Conservation (phyloP, 2,113 vertebrate species). For the Pangasianodon hypophthalmus region DNA sequence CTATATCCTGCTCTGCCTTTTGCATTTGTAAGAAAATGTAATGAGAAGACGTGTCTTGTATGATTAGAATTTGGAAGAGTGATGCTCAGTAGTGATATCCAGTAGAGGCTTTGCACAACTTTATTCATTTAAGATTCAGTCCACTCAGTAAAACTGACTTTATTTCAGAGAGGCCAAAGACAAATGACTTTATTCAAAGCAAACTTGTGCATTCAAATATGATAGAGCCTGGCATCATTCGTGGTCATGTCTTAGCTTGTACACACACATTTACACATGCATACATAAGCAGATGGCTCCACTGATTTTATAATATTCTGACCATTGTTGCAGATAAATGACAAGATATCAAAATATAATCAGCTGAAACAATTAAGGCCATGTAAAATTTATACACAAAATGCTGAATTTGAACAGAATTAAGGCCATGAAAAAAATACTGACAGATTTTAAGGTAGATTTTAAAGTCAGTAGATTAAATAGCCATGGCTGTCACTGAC, state of each 20-base stretch:
- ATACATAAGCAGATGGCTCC: background rate
- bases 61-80: background rate
- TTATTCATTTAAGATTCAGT: conserved; percentile 31
- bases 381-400: background rate
- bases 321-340: background rate
- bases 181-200: conserved; percentile 9
- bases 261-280: background rate
- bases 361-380: background rate
- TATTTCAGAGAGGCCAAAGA: conserved; percentile 44
- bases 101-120: background rate
- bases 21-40: background rate
- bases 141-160: conserved; percentile 47
- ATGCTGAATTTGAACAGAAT: conserved; percentile 18
- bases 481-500: background rate
- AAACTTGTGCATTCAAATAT: conserved; percentile 27
- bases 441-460: background rate
- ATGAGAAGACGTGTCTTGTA: background rate
- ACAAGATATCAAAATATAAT: background rate
- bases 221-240: conserved; percentile 4
- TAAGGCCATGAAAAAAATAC: conserved; percentile 14
- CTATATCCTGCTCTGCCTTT: background rate
- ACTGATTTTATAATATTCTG: background rate
- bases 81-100: background rate
- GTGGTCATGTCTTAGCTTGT: background rate
- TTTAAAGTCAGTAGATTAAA: background rate